Evolutionary conservation across 2,797 vertebrate genomes (phyloP), one percentile per base, ranked within the genome.

Genomic region (Onychomys leucogaster): DNA sequence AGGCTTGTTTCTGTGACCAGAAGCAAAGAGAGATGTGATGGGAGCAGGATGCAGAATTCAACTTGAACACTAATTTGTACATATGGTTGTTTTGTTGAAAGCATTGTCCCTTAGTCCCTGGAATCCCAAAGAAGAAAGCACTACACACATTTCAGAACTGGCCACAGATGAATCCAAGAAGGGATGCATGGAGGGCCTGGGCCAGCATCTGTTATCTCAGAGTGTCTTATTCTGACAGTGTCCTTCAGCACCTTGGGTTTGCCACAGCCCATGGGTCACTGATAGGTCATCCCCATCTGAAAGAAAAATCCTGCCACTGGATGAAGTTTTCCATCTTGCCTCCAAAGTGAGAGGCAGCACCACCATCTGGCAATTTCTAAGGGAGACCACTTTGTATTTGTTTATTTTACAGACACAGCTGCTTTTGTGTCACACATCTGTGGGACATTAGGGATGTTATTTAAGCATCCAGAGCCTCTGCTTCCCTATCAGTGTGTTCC

Each of bases 131-230:
- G 49, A 95, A 25, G 82, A 93, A 96, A 94, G 55, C 55, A 4
- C 37, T 49, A 41, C 32, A 43, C 12, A 32, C 90, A 61, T 83
- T 92, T 96, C 63, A 94, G 85, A 91, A 43, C 21, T 25, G 76
- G 25, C 57, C 84, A 8, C 23, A 55, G 86, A 85, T 17, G 29
- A 91, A 91, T 94, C 85, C 49, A 73, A 16, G n/a, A 23, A 25
- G 77, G 49, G 59, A 77, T 59, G 11, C 0, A 0, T 89, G 65
- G 83, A 95, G 41, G 41, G 59, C 11, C 11, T 25, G 71, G 69
- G 46, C 63, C 65, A 92, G 71, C 41, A 11, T 91, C 89, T 89
- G 73, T 93, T 94, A 91, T 96, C 94, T 32, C 41, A 69, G 34
- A 89, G 16, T 37, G n/a, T 75, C 84, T 71, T n/a, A 13, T 81